Evolutionary conservation across 2,113 vertebrate genomes (phyloP).

Genomic region (Apaloderma vittatum): DNA sequence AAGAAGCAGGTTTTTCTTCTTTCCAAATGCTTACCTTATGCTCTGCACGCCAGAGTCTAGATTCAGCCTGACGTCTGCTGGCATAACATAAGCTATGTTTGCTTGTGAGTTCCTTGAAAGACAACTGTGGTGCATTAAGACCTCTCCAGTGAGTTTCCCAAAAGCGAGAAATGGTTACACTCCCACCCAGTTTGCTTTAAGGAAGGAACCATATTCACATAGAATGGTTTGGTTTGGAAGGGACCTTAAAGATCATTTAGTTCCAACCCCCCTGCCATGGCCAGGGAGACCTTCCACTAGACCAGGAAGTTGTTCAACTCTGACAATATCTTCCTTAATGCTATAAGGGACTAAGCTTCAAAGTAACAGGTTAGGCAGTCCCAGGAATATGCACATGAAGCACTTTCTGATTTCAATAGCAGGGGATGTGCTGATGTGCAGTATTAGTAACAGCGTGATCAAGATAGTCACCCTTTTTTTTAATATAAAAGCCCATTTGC

Average conservation of each 20-base stretch:
- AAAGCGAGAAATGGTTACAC: background rate
- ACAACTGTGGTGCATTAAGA: background rate
- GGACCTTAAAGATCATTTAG: too few relatives aligned
- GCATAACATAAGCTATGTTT: background rate
- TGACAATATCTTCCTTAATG: background rate
- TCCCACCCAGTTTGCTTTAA: background rate
- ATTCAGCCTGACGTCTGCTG: conserved; percentile 8
- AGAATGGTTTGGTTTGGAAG: too few relatives aligned
- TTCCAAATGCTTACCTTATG: background rate
- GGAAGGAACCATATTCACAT: background rate
- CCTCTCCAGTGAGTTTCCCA: background rate
- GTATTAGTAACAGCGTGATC: background rate
- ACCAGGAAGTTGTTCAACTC: background rate
- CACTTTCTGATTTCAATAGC: background rate
- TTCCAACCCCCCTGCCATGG: too few relatives aligned
- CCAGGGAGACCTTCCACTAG: too few relatives aligned
- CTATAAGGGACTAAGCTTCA: background rate
- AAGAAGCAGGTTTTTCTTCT: conserved; percentile 56
- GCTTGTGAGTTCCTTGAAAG: background rate
- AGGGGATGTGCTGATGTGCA: background rate
- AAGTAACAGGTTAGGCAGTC: background rate
- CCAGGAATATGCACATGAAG: background rate
- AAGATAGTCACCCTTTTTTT: background rate
- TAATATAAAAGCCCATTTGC: background rate
- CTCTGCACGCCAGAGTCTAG: background rate